Conservation (phyloP, 2,888 invertebrate species). For the Helobdella robusta region DNA sequence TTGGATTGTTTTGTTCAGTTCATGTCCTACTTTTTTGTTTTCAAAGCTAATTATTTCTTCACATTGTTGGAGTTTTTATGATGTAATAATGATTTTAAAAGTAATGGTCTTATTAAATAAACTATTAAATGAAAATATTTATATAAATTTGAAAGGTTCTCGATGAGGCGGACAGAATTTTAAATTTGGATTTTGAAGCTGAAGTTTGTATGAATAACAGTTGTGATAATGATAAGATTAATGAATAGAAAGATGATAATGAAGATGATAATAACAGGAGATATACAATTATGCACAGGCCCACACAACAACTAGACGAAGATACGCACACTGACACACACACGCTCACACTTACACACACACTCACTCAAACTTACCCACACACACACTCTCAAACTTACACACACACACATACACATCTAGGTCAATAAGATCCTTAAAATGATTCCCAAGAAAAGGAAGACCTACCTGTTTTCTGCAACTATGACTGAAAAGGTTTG, state of each 20-base stretch:
- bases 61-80: neutral
- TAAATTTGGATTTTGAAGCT: conserved; percentile 97
- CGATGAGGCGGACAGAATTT: conserved; percentile 97
- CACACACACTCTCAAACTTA: neutral
- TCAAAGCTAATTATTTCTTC: neutral
- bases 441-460: conserved; percentile 78
- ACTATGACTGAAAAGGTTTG: conserved; percentile 78
- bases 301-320: neutral
- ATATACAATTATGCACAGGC: too few species aligned
- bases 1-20: neutral
- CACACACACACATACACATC: conserved; percentile 19
- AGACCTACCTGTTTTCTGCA: conserved; percentile 89
- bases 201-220: conserved; percentile 65
- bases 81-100: neutral
- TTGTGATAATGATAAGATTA: too few species aligned
- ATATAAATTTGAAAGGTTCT: conserved; percentile 52
- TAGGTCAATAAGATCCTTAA: conserved; percentile 86
- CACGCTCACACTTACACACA: neutral
- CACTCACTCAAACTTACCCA: neutral
- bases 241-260: too few species aligned
- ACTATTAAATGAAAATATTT: neutral
- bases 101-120: neutral
- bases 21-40: neutral
- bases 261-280: too few species aligned
- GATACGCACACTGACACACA: neutral